Evolutionary conservation across 2,888 invertebrate species (phyloP).

Genomic region (Melitaea athalia): DNA sequence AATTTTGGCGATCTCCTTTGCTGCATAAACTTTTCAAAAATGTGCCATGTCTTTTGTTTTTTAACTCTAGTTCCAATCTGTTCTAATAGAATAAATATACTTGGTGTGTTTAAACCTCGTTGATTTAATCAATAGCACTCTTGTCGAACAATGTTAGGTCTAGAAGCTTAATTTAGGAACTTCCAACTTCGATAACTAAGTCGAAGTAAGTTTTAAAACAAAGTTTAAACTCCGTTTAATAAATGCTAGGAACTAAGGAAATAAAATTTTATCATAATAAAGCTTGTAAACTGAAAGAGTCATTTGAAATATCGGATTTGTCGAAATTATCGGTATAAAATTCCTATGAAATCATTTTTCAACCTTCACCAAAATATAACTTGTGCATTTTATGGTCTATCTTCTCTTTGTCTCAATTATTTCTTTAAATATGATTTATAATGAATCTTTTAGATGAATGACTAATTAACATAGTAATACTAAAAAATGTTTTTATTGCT

Average conservation of each 20-base stretch:
- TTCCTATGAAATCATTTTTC: conserved; percentile 5
- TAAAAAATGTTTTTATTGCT: too few relatives aligned
- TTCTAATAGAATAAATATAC: conserved; percentile 14
- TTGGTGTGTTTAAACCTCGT: conserved; percentile 23
- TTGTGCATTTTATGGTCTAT: conserved; percentile 7
- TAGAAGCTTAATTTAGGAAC: conserved; percentile 30
- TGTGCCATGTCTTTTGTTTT: too few relatives aligned
- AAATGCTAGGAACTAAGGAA: conserved; percentile 13
- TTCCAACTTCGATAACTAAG: conserved; percentile 24
- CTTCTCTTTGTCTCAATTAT: not conserved
- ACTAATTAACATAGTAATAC: not conserved
- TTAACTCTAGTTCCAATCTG: too few relatives aligned
- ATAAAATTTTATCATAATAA: conserved; percentile 16
- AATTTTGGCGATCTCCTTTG: too few relatives aligned
- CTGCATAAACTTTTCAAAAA: too few relatives aligned
- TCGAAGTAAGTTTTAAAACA: conserved; percentile 29
- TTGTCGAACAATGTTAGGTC: conserved; percentile 32
- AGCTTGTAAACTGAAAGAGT: conserved; percentile 2
- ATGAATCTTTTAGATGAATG: too few relatives aligned
- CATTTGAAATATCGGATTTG: conserved; percentile 5
- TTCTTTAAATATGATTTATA: not conserved
- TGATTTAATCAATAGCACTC: conserved; percentile 32
- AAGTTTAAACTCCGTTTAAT: conserved; percentile 14
- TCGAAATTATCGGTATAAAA: conserved; percentile 4
- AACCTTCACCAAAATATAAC: not conserved